Percentiles rank a stretch among this genome's conserved stretches.
phyloP scores from a whole-genome alignment of 2,113 vertebrate genomes.

The Hydrochoerus hydrochaeris region DNA sequence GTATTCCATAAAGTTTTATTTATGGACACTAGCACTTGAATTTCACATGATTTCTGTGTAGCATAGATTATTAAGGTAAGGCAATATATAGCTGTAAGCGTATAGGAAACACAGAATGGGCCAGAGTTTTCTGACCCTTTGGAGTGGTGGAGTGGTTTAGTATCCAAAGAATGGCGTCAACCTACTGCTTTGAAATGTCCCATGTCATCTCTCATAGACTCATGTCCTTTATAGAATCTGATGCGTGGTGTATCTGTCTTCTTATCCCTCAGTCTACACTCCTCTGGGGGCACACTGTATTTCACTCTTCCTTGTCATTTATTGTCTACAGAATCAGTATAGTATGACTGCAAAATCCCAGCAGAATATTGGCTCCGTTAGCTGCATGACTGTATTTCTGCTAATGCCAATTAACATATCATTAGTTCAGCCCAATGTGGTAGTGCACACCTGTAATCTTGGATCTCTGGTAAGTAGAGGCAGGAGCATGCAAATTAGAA shows the following conservation, averaged over 20 bases:
- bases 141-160: neutral
- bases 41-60: neutral
- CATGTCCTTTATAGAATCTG: neutral
- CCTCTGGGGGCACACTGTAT: neutral
- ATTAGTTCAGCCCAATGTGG: neutral
- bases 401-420: neutral
- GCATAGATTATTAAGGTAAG: slow-evolving; percentile 44
- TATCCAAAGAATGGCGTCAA: neutral
- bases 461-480: neutral
- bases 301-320: neutral
- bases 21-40: neutral
- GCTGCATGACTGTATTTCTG: neutral
- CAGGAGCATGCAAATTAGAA: neutral
- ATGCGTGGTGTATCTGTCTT: neutral
- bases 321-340: neutral
- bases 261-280: neutral
- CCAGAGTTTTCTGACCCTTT: neutral
- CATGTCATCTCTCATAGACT: neutral
- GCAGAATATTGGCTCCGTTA: neutral
- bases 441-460: neutral
- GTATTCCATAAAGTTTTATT: slow-evolving; percentile 16
- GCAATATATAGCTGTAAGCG: neutral
- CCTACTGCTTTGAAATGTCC: neutral
- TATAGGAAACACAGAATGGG: neutral
- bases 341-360: neutral